Conservation (phyloP, 2,888 invertebrate genomes). For the Vanessa cardui region DNA sequence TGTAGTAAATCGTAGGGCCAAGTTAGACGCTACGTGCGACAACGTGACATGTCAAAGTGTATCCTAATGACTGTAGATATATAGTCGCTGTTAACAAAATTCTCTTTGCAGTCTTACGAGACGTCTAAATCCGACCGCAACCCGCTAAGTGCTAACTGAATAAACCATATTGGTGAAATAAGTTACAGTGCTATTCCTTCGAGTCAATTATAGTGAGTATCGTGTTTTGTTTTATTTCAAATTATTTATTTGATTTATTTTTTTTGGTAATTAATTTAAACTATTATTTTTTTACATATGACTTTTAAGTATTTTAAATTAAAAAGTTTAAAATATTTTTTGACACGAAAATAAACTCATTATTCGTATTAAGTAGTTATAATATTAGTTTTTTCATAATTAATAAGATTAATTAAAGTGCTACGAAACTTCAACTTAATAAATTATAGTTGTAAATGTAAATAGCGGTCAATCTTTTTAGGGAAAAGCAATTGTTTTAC, state of each 20-base stretch:
- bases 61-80: constrained; percentile 42
- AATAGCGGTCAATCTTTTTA: too few species aligned
- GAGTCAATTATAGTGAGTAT: constrained; percentile 23
- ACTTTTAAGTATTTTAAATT: too few species aligned
- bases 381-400: too few species aligned
- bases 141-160: constrained; percentile 38
- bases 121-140: constrained; percentile 44
- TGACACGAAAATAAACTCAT: too few species aligned
- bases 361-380: too few species aligned
- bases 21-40: neutral
- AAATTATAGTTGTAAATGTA: too few species aligned
- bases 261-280: neutral
- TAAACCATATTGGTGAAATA: constrained; percentile 35
- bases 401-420: too few species aligned
- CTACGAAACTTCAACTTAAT: too few species aligned
- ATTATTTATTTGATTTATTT: neutral
- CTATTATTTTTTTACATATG: neutral
- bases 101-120: constrained; percentile 48
- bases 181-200: constrained; percentile 20
- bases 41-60: constrained; percentile 28
- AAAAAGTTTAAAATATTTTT: too few species aligned
- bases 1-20: neutral
- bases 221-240: constrained; percentile 5
- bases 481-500: too few species aligned
- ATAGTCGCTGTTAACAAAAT: constrained; percentile 47